Percentiles rank a stretch among this genome's conserved stretches.
These are phyloP conservation scores for Ormyrus pomaceus DNA, from an alignment of 2,888 invertebrate species.

Conservation along the genomic window DNA sequence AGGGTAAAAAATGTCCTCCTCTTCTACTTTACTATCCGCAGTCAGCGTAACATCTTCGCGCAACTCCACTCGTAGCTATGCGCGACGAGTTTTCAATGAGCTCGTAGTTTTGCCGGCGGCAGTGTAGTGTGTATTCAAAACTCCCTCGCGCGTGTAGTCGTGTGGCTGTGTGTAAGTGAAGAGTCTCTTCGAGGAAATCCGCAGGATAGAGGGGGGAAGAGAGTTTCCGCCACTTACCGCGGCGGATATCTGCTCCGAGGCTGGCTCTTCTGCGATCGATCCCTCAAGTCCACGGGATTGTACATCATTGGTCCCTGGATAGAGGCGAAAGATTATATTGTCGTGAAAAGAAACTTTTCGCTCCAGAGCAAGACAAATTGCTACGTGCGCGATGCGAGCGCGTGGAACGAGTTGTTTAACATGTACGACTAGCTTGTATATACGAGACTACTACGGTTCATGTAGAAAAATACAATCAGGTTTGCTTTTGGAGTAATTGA, in stretches of 20 bases:
- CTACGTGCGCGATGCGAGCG: no score
- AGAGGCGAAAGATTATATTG: constrained; percentile 30
- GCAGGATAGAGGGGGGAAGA: background rate
- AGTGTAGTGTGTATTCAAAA: constrained; percentile 10
- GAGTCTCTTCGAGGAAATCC: background rate
- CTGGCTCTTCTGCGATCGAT: constrained; percentile 65
- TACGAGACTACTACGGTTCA: background rate
- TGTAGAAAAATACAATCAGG: constrained; percentile 13
- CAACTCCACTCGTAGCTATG: background rate
- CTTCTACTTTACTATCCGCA: constrained; percentile 11
- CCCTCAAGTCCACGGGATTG: constrained; percentile 69
- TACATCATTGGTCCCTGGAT: constrained; percentile 73
- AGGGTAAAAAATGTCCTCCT: constrained; percentile 26
- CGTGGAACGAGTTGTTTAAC: background rate
- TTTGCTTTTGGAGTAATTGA: no score
- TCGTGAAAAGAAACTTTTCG: background rate
- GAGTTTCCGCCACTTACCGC: constrained; percentile 62
- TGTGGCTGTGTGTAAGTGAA: background rate
- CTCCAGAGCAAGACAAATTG: no score
- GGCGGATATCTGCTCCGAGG: constrained; percentile 68
- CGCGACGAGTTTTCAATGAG: no score
- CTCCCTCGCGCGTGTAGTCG: background rate
- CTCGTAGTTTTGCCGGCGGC: background rate
- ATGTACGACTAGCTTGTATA: no score
- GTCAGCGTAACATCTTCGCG: background rate